A percentile compares a stretch with the other conserved stretches of the same genome.
Evolutionary conservation across 2,888 invertebrate species (phyloP).

Genomic region (Pachycephus smyrnensis): DNA sequence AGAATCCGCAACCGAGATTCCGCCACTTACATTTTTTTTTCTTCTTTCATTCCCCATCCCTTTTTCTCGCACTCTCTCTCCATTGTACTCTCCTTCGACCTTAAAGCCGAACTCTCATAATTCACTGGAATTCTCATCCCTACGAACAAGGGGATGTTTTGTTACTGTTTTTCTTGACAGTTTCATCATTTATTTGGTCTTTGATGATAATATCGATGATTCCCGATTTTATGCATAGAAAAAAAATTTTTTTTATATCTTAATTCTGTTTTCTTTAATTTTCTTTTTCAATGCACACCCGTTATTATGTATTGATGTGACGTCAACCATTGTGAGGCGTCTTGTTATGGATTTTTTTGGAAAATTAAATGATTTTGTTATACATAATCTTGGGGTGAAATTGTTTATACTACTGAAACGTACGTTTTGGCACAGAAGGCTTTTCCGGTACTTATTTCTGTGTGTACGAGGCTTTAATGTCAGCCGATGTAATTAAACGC

Average conservation of each 20-base stretch:
- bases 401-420: not conserved
- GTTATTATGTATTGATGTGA: not conserved
- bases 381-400: not conserved
- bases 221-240: too few relatives aligned
- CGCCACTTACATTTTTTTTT: not conserved
- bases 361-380: not conserved
- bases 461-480: not conserved
- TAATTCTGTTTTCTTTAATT: too few relatives aligned
- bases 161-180: not conserved
- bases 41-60: not conserved
- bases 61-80: not conserved
- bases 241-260: too few relatives aligned
- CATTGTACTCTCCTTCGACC: not conserved
- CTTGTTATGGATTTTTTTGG: not conserved
- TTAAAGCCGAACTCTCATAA: not conserved
- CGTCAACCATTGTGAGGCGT: not conserved
- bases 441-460: not conserved
- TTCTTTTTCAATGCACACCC: not conserved
- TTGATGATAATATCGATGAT: too few relatives aligned
- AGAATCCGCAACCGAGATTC: not conserved
- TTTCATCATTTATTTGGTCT: too few relatives aligned
- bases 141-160: not conserved
- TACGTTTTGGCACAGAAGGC: not conserved
- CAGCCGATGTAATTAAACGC: slow-evolving; percentile 1
- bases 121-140: not conserved